Evolutionary conservation across 2,113 vertebrate genomes (phyloP).

Genomic region (Monarcha castaneiventris): DNA sequence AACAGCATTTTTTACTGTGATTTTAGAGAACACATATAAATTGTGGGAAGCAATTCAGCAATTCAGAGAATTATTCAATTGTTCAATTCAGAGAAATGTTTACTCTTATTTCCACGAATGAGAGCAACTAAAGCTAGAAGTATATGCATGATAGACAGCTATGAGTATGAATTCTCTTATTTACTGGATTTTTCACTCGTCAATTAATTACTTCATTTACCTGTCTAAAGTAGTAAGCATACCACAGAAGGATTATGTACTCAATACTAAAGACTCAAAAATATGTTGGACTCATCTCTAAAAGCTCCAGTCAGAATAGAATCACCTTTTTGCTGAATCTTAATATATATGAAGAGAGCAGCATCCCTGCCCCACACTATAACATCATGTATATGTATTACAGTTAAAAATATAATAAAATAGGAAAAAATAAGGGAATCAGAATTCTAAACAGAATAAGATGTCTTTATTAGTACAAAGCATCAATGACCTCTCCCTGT

Average conservation of each 20-base stretch:
- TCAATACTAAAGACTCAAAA: not conserved
- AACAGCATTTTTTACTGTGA: not conserved
- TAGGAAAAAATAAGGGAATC: not conserved
- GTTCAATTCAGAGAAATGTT: not conserved
- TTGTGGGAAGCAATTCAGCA: not conserved
- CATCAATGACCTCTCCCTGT: not conserved
- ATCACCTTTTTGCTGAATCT: not conserved
- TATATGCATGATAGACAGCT: not conserved
- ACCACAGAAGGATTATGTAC: not conserved
- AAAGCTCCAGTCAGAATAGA: not conserved
- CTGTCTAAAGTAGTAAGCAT: not conserved
- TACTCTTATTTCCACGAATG: not conserved
- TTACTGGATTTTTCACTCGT: not conserved
- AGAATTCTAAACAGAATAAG: not conserved
- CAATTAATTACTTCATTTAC: not conserved
- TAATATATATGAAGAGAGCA: not conserved
- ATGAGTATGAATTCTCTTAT: not conserved
- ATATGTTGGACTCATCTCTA: not conserved
- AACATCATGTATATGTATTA: rapidly evolving
- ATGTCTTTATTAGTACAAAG: not conserved
- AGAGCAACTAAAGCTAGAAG: not conserved
- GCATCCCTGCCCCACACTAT: not conserved
- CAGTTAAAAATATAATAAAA: not conserved
- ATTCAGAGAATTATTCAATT: not conserved
- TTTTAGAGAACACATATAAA: not conserved